These are phyloP conservation scores for Lamellibrachia columna DNA, from an alignment of 2,888 invertebrate genomes.

Conservation along the genomic window DNA sequence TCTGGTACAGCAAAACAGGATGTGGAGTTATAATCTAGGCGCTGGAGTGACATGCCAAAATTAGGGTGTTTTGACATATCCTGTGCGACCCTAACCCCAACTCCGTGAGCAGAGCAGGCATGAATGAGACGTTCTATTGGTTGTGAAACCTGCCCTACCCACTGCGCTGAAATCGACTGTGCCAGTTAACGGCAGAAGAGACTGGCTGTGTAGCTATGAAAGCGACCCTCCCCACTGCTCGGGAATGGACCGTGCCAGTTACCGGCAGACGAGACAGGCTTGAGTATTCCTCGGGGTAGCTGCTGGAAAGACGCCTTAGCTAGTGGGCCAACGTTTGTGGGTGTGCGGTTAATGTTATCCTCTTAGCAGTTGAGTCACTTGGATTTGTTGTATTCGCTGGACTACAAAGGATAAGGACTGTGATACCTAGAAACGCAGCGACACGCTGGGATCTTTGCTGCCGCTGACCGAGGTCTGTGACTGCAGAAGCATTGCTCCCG, in stretches of 20 bases:
- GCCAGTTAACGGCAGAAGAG: neutral
- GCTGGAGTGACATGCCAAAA: constrained; percentile 5
- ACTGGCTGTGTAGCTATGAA: neutral
- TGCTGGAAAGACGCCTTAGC: neutral
- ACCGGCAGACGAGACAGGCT: neutral
- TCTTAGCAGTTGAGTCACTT: neutral
- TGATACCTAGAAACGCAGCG: neutral
- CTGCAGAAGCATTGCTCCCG: neutral
- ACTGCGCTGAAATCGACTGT: neutral
- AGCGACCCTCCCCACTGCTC: neutral
- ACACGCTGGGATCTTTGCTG: neutral
- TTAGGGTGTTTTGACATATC: constrained; percentile 16
- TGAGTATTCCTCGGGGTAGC: constrained; percentile 9
- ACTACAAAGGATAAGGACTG: neutral
- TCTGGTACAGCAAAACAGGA: neutral
- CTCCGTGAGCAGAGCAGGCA: neutral
- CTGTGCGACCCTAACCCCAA: neutral
- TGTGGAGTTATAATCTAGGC: constrained; percentile 3
- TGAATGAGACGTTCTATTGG: neutral
- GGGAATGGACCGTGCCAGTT: neutral
- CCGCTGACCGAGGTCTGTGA: neutral
- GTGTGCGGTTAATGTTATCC: neutral
- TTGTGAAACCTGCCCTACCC: neutral
- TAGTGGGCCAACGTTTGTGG: neutral
- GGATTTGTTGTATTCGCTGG: neutral